A percentile compares a stretch with the other conserved stretches of the same genome.
These are phyloP conservation scores for Neomicropteryx cornuta DNA, from an alignment of 1,140 invertebrate genomes.

Conservation along the genomic window DNA sequence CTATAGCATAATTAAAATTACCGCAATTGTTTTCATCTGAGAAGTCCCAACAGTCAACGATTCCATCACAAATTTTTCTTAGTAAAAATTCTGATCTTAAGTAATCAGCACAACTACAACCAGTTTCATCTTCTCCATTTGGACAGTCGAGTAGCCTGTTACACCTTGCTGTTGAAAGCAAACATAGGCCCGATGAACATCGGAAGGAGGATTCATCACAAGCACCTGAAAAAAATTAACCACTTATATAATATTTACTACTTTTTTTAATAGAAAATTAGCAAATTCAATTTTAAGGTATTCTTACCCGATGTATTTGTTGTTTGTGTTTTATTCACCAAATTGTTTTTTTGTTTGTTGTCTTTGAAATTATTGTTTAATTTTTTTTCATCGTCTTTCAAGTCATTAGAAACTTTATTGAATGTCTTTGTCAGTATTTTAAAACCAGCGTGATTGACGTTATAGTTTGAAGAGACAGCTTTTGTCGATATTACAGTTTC, in stretches of 20 bases:
- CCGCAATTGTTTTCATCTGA: conserved; percentile 71
- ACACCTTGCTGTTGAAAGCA: conserved; percentile 54
- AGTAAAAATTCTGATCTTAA: conserved; percentile 53
- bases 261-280: no score
- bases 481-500: conserved; percentile 42
- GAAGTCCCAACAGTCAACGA: conserved; percentile 69
- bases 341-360: conserved; percentile 5
- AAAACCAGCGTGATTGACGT: conserved; percentile 50
- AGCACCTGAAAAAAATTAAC: conserved; percentile 24
- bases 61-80: conserved; percentile 71
- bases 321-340: no score
- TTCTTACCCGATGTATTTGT: no score
- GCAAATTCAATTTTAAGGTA: no score
- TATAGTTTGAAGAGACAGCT: conserved; percentile 42
- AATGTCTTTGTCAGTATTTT: conserved; percentile 54
- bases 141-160: conserved; percentile 64
- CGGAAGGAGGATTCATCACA: conserved; percentile 39
- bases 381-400: conserved; percentile 10
- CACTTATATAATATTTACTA: no score
- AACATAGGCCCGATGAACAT: conserved; percentile 55
- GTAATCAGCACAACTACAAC: conserved; percentile 69
- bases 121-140: conserved; percentile 58
- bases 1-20: no score
- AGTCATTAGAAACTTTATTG: conserved; percentile 37
- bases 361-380: conserved; percentile 13